Base-by-base conservation (phyloP, 2,888 invertebrate genomes). In the Caenorhabditis angaria region DNA sequence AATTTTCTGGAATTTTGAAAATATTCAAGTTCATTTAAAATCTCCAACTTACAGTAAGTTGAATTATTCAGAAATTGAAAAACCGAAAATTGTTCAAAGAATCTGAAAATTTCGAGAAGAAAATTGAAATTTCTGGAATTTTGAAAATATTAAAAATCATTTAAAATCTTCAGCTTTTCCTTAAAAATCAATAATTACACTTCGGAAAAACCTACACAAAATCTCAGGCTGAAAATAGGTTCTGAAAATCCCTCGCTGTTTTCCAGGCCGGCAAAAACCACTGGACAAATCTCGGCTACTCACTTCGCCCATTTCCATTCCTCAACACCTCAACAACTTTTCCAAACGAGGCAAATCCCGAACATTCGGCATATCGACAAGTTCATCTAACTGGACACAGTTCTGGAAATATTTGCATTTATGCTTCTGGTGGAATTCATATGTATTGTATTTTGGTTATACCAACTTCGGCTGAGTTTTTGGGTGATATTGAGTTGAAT, bases 351-450 rank as follows among this genome's bases (percentile, higher is more conserved):
- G n/a, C n/a, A n/a, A 66, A 67, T 18, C 22, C 35, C 8, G 59
- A 66, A 25, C 62, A 60, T 0, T n/a, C 64, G 5, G 41, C 66
- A 0, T 64, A 60, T 5, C 56, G 66, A 8, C 72, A 72, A 65
- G 53, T 72, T 12, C 67, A 72, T 20, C 6, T 72, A 1, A 64
- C 67, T 28, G 72, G 72, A 12, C 67, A 72, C 35, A 56, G 67
- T 1, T 67, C 67, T 8, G 72, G 72, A 47, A 58, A 57, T 8
- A 61, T 72, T 8, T 72, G 60, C n/a, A 25, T 72, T 4, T 72
- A 64, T 64, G 18, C 59, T 22, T 51, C 63, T 20, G 72, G 67
- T n/a, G 67, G 67, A 10, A 24, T 64, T 12, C 57, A 54, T 24
- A 61, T 72, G 67, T 22, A 35, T 6, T 29, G 64, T 0, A 5